Conservation (phyloP, 2,113 vertebrate species). For the Lophura nycthemera region DNA sequence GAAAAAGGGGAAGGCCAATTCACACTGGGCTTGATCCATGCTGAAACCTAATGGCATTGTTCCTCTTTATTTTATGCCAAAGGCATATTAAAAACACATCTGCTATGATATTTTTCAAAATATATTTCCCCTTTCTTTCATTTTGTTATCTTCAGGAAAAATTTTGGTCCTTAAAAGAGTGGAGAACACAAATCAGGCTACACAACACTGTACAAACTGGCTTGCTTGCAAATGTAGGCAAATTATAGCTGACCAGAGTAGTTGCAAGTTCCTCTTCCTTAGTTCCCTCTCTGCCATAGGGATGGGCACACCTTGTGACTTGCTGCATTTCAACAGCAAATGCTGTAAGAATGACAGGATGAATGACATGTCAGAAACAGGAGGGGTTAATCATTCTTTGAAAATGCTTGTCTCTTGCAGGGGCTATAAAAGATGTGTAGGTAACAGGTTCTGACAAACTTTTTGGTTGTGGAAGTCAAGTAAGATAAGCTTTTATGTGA, state of each 20-base stretch:
- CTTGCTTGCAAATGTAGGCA: neutral
- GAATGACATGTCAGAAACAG: neutral
- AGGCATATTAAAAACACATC: neutral
- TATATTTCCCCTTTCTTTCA: neutral
- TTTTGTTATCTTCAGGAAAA: neutral
- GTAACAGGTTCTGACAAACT: neutral
- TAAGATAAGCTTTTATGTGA: neutral
- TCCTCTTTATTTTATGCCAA: neutral
- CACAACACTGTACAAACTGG: neutral
- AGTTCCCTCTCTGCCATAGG: neutral
- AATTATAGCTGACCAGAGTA: neutral
- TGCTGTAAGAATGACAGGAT: neutral
- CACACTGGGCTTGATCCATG: rapidly evolving
- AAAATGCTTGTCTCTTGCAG: neutral
- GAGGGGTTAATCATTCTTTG: neutral
- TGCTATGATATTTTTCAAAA: neutral
- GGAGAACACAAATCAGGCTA: neutral
- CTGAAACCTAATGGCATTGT: neutral
- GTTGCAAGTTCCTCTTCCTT: neutral
- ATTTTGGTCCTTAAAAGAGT: neutral
- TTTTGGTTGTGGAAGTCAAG: neutral
- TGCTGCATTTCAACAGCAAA: neutral
- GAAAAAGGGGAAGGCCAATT: neutral
- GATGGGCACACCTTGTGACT: neutral
- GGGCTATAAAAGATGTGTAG: neutral